A percentile compares a stretch with the other conserved stretches of the same genome.
Evolutionary conservation across 2,888 invertebrate species (phyloP).

Genomic region (Maniola hyperantus): DNA sequence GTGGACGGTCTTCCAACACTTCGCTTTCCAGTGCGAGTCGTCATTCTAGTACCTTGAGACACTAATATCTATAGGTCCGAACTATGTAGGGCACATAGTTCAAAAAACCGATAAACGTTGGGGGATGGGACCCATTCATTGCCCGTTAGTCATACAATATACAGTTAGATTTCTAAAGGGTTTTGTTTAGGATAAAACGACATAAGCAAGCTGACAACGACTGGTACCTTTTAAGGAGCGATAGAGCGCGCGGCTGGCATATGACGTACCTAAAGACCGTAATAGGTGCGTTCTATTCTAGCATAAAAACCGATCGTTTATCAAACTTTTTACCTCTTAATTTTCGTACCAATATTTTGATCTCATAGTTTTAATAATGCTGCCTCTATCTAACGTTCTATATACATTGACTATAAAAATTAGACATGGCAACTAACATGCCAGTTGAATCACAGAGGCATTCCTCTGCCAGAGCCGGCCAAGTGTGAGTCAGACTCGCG

Average conservation of each 20-base stretch:
- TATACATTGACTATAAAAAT: background rate
- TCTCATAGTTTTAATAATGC: background rate
- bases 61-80: too few relatives aligned
- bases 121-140: too few relatives aligned
- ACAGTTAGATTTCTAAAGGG: background rate
- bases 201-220: background rate
- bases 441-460: too few relatives aligned
- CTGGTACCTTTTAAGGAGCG: conserved; percentile 21
- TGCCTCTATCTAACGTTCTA: background rate
- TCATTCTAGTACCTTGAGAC: too few relatives aligned
- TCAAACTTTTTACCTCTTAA: background rate
- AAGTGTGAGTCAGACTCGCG: too few relatives aligned
- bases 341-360: background rate
- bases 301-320: background rate
- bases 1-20: too few relatives aligned
- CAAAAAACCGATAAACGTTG: too few relatives aligned
- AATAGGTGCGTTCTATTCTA: conserved; percentile 9
- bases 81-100: too few relatives aligned
- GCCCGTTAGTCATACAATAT: too few relatives aligned
- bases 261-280: conserved; percentile 21
- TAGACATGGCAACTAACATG: too few relatives aligned
- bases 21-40: too few relatives aligned
- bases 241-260: conserved; percentile 3
- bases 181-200: background rate
- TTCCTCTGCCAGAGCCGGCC: too few relatives aligned